Base-by-base conservation (phyloP, 37 sponge, comb jelly and placozoan genomes). In the Ephydatia muelleri region DNA sequence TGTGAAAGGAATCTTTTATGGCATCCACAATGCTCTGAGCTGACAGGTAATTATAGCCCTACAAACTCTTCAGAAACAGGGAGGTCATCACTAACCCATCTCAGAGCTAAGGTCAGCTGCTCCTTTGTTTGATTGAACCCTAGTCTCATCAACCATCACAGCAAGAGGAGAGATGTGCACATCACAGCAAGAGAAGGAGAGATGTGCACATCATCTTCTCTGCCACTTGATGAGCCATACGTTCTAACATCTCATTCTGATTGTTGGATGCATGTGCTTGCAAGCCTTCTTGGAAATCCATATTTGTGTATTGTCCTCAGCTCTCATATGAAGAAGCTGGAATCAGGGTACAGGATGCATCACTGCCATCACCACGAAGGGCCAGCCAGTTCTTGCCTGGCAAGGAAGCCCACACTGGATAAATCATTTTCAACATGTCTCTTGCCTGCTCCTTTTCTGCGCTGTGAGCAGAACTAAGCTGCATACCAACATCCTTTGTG, bases 191-290 rank as follows among this genome's bases (percentile, higher is more conserved):
- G n/a, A n/a, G 83, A 92, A 26, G 80, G 83, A 22, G 86, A 92
- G 27, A 0, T 31, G 25, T 82, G 78, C 27, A 92, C 81, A 65
- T 68, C 30, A 93, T 79, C 66, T 78, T 86, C 67, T 85, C 83
- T 31, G 87, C 70, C 26, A 93, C 84, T 67, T 31, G 5, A 73
- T 84, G 85, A 67, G 91, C 81, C 93, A 93, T 93, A 14, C 87
- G 27, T 70, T 83, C 84, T 19, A 92, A 81, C 84, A 89, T 85
- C 76, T 93, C 93, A 85, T 93, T 93, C 28, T 93, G 93, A 67
- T 86, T 89, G 27, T 86, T 84, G 65, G 48, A 84, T 57, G 87
- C 38, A 8, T n/a, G n/a, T n/a, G n/a, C n/a, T n/a, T n/a, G n/a
- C n/a, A n/a, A n/a, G n/a, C n/a, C n/a, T n/a, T n/a, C n/a, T n/a